Base-by-base conservation (phyloP, 1,140 invertebrate genomes). In the Caenorhabditis tropicalis region DNA sequence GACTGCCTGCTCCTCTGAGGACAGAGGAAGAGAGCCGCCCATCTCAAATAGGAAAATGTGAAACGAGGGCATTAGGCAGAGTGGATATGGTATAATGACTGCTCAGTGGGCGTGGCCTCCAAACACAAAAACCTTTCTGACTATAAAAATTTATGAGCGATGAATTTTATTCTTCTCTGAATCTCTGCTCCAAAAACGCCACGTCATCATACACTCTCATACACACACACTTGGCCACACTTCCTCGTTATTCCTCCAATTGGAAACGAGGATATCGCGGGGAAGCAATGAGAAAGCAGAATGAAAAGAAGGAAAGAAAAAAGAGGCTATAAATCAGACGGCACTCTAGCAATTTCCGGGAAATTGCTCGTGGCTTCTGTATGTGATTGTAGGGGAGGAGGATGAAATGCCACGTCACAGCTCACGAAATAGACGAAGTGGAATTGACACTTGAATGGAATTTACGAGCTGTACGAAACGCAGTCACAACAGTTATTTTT, bases 221-320 rank as follows among this genome's bases (percentile, higher is more conserved):
- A 27, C 36, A 39, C 36, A 39, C n/a, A 56, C 21, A 21, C 24
- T 56, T 27, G 19, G 53, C 24, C 53, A 56, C 49, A 27, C 36
- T 74, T 74, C 65, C 36, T 65, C 58, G 58, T 65, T 74, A 74
- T 74, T 74, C 36, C 65, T 31, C 24, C 65, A 74, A 43, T 43
- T 74, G 65, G 65, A 46, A 24, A 27, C n/a, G 53, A 74, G 36
- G 36, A 74, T 43, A 74, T 74, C 29, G 33, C 36, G 36, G 43
- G 65, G 29, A 74, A 36, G 58, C 58, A 65, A 74, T 74, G 65
- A 74, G 65, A 74, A 46, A 74, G 36, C 33, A 74, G 65, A 74
- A 74, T 74, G 36, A 43, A 74, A 74, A 36, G 21, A 74, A 74
- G 36, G 12, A 24, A 46, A 21, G n/a, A 46, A 46, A 74, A 74